Base-by-base conservation (phyloP, 2,113 vertebrate genomes). In the Struthidea cinerea region DNA sequence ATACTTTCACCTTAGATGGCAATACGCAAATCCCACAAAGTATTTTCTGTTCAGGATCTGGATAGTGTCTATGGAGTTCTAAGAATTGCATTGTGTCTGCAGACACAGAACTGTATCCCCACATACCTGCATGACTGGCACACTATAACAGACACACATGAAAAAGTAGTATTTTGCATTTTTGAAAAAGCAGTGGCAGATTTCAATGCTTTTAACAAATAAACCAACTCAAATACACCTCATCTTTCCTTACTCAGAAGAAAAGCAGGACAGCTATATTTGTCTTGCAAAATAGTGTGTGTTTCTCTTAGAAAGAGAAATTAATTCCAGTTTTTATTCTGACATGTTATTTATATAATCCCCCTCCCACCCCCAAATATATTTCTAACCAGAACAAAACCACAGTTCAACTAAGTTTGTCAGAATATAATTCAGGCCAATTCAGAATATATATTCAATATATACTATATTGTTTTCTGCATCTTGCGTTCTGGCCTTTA, bases 301-400 rank as follows among this genome's bases (percentile, higher is more conserved):
- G 28, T 94, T 94, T 96, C 41, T 91, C 68, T 96, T 81, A 75
- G 77, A 95, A 94, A 94, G 57, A 90, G 73, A 96, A 96, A 95
- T 88, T 91, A 24, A 87, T 92, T 94, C 26, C 52, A 46, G 5
- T 69, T 89, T 42, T 55, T 46, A 39, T 65, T 86, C 57, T 93
- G 64, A 92, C 50, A 32, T 85, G 26, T 56, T 93, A 59, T 86
- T 75, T 95, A 75, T 91, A 65, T 93, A 92, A 93, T 94, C 28
- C 20, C 10, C 35, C 4, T 32, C 41, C 15, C 9, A 3, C 6
- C 57, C 13, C 7, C 14, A 92, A 75, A 79, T 49, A 63, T 70
- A 35, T 83, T 96, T 96, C 28, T 94, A 86, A 81, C 32, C 9
- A 27, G 53, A 68, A 35, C 46, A 92, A 93, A 92, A 63, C 12